phyloP scores from a whole-genome alignment of 2,888 invertebrate genomes.

The Drosophila austrosaltans region DNA sequence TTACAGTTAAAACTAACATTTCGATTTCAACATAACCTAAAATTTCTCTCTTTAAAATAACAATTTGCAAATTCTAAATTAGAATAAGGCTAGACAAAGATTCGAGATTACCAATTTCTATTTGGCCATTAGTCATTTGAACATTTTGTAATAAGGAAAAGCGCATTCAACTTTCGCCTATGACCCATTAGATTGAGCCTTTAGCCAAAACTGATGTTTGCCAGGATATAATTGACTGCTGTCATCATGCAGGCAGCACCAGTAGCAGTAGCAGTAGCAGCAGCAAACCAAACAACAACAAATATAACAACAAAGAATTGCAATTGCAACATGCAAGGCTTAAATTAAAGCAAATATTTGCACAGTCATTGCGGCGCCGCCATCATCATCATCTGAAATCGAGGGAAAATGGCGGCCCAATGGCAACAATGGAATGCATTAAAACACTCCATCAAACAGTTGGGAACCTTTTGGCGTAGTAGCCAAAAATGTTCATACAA shows the following conservation, averaged over 20 bases:
- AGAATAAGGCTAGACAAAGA: too few species aligned
- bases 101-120: too few species aligned
- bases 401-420: slow-evolving; percentile 54
- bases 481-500: slow-evolving; percentile 40
- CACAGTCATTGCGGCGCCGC: slow-evolving; percentile 68
- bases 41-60: too few species aligned
- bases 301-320: slow-evolving; percentile 48
- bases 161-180: slow-evolving; percentile 50
- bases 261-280: slow-evolving; percentile 31
- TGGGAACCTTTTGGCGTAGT: slow-evolving; percentile 59
- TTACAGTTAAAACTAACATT: too few species aligned
- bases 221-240: slow-evolving; percentile 72
- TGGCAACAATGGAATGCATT: slow-evolving; percentile 70
- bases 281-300: slow-evolving; percentile 24
- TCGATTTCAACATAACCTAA: too few species aligned
- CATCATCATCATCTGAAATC: slow-evolving; percentile 8
- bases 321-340: slow-evolving; percentile 73
- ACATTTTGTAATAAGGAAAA: too few species aligned
- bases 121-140: too few species aligned
- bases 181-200: slow-evolving; percentile 12
- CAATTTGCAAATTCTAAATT: too few species aligned
- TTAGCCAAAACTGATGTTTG: slow-evolving; percentile 61
- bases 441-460: slow-evolving; percentile 72
- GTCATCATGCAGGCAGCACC: slow-evolving; percentile 53
- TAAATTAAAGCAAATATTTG: slow-evolving; percentile 76